phyloP scores from a whole-genome alignment of 2,113 vertebrate genomes.

The Calcarius ornatus region DNA sequence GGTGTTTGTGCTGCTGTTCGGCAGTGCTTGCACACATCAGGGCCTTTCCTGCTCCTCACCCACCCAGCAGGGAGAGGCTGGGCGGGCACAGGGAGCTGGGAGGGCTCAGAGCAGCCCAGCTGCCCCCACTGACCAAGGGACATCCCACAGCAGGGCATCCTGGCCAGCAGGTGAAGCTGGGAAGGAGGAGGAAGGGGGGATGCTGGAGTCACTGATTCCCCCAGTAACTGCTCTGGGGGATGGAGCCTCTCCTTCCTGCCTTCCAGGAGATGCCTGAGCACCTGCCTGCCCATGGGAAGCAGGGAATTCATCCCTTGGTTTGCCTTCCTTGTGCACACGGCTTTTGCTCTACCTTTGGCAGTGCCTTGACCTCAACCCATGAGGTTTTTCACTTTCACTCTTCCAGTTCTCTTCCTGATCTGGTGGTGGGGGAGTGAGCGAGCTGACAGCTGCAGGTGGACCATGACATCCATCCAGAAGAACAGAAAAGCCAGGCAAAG shows the following conservation, averaged over 20 bases:
- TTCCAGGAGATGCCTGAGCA: background rate
- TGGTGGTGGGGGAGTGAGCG: background rate
- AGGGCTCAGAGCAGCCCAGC: background rate
- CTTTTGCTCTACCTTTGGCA: background rate
- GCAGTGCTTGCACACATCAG: background rate
- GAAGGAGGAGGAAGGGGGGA: background rate
- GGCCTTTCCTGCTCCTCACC: background rate
- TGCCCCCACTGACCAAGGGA: background rate
- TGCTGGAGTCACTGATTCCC: background rate
- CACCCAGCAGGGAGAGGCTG: background rate
- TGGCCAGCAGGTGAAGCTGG: background rate
- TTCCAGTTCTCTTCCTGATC: background rate
- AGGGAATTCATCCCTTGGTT: background rate
- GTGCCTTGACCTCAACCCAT: background rate
- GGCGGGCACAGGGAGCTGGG: background rate
- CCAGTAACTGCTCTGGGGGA: background rate
- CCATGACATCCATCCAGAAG: background rate
- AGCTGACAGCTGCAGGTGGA: background rate
- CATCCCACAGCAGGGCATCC: background rate
- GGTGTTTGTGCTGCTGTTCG: background rate
- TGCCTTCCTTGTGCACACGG: accelerated
- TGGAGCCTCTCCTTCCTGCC: background rate
- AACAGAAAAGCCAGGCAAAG: background rate
- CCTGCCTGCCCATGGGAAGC: background rate
- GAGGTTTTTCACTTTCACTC: background rate